A percentile compares a stretch with the other conserved stretches of the same genome.
phyloP scores from a whole-genome alignment of 2,888 invertebrate genomes.

The Ochropleura leucogaster region DNA sequence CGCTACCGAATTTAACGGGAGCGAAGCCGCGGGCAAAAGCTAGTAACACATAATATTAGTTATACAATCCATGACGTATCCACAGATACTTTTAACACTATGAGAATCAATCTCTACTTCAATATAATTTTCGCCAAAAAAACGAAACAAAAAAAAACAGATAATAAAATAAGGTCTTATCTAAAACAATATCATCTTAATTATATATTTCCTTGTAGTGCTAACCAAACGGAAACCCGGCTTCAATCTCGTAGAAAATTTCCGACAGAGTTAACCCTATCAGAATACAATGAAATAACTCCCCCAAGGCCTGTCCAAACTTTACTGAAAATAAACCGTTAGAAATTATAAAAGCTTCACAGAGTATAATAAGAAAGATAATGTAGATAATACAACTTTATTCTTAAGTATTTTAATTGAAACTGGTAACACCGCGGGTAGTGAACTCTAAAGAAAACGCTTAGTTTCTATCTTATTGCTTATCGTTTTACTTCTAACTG shows the following conservation, averaged over 20 bases:
- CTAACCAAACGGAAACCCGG: not conserved
- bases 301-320: conserved; percentile 10
- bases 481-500: conserved; percentile 31
- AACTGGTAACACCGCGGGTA: conserved; percentile 28
- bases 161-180: not conserved
- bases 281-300: conserved; percentile 7
- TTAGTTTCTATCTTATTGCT: conserved; percentile 37
- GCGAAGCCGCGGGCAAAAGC: too few species aligned
- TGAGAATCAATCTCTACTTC: not conserved
- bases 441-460: conserved; percentile 31
- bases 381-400: conserved; percentile 32
- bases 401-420: conserved; percentile 43
- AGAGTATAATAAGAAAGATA: conserved; percentile 34
- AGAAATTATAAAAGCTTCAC: conserved; percentile 34
- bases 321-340: conserved; percentile 25
- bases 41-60: too few species aligned
- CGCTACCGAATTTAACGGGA: too few species aligned
- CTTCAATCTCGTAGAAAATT: not conserved
- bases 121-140: not conserved
- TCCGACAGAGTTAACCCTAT: conserved; percentile 16
- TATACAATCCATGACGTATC: too few species aligned
- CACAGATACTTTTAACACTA: too few species aligned
- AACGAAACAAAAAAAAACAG: not conserved
- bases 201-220: not conserved
- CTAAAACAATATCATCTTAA: too few species aligned